Evolutionary conservation across 2,888 invertebrate species (phyloP).

Genomic region (Tachystola acroxantha): DNA sequence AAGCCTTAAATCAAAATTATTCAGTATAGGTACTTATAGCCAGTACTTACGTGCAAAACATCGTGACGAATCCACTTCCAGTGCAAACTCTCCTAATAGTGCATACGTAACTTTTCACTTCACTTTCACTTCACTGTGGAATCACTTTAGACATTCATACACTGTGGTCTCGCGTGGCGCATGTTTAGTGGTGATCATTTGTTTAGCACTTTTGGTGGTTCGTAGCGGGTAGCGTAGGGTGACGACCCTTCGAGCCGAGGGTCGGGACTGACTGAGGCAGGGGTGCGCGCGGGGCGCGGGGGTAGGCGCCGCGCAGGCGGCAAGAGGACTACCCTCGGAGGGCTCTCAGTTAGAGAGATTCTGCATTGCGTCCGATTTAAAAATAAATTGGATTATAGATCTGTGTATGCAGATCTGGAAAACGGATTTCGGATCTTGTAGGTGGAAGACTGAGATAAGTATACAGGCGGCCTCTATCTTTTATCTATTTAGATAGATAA

Average conservation of each 20-base stretch:
- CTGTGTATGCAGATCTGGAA: no score
- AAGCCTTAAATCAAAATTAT: no score
- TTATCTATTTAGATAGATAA: no score
- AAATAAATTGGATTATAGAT: no score
- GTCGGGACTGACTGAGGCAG: constrained; percentile 38
- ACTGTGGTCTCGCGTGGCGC: not conserved
- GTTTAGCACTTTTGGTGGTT: not conserved
- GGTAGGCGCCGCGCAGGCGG: constrained; percentile 14
- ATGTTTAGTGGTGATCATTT: not conserved
- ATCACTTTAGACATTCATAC: constrained; percentile 5
- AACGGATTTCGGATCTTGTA: no score
- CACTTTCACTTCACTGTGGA: constrained; percentile 7
- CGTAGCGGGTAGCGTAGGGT: constrained; percentile 18
- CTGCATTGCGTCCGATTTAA: no score
- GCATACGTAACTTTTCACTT: constrained; percentile 8
- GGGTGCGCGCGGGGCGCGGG: constrained; percentile 20
- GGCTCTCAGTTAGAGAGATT: not conserved
- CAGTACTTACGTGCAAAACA: constrained; percentile 28
- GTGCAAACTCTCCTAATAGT: constrained; percentile 9
- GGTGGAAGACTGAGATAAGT: no score
- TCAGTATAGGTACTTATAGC: no score
- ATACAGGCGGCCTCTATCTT: no score
- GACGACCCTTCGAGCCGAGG: constrained; percentile 32
- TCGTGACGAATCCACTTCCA: constrained; percentile 23
- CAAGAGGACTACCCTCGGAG: not conserved